Percentiles rank a stretch among this genome's conserved stretches.
Conservation (phyloP, 2,797 vertebrate genomes). For the Lerista edwardsae region DNA sequence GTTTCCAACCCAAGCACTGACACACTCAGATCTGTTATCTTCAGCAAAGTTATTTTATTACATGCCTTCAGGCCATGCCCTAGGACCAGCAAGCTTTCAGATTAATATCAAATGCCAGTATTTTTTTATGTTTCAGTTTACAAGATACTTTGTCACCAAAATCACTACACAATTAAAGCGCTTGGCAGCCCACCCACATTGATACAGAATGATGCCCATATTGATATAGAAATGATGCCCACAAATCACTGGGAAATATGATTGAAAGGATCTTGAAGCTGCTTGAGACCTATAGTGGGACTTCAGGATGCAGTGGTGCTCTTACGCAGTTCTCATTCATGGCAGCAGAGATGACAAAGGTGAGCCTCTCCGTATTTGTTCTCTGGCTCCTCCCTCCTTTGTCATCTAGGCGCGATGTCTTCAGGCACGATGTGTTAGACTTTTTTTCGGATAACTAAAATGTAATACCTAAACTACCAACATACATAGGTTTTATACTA, state of each 20-base stretch:
- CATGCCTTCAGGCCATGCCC: not conserved
- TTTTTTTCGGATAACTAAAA: not conserved
- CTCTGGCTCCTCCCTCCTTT: not conserved
- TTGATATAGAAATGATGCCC: not conserved
- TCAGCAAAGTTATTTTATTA: not conserved
- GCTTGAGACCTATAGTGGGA: not conserved
- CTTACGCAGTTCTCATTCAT: not conserved
- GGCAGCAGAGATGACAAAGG: not conserved
- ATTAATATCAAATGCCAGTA: not conserved
- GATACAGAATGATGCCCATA: not conserved
- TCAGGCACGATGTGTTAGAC: not conserved
- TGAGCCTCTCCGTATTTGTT: not conserved
- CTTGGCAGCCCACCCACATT: not conserved
- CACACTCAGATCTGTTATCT: not conserved
- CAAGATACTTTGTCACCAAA: too few relatives aligned
- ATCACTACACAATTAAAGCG: not conserved
- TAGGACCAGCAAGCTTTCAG: too few relatives aligned
- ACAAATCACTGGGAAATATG: not conserved
- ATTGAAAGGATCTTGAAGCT: not conserved
- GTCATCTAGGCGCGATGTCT: not conserved
- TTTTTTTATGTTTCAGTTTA: not conserved
- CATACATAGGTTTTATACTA: not conserved
- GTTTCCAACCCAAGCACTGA: not conserved
- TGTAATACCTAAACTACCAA: not conserved
- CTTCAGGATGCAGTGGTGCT: not conserved